Conservation (phyloP, 2,797 vertebrate species). For the Chelon labrosus region DNA sequence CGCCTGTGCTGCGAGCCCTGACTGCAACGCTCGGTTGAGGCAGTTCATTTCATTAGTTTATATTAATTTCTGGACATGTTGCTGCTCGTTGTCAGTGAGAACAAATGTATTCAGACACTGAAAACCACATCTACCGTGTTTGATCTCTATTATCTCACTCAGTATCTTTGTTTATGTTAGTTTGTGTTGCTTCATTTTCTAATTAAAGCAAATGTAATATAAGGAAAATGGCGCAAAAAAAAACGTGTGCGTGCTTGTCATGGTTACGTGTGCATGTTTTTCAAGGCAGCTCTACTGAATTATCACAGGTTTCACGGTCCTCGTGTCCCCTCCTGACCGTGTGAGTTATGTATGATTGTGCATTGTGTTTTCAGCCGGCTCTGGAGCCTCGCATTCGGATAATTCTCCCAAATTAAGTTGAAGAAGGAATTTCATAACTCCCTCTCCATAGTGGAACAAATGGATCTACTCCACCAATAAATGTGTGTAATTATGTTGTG, state of each 20-base stretch:
- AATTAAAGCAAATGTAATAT: background rate
- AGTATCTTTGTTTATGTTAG: background rate
- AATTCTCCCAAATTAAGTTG: slow-evolving; percentile 55
- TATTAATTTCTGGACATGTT: slow-evolving; percentile 30
- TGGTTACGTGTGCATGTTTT: background rate
- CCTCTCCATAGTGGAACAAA: slow-evolving; percentile 55
- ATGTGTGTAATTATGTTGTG: slow-evolving; percentile 69
- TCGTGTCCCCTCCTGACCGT: slow-evolving; percentile 6
- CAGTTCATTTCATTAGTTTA: slow-evolving; percentile 36
- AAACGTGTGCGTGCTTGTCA: background rate
- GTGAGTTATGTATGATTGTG: slow-evolving; percentile 17
- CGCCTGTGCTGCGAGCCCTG: slow-evolving; percentile 65
- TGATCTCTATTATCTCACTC: slow-evolving; percentile 6
- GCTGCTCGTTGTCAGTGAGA: slow-evolving; percentile 37
- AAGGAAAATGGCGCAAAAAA: background rate
- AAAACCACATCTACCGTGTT: slow-evolving; percentile 9
- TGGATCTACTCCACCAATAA: slow-evolving; percentile 64
- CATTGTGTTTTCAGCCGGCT: slow-evolving; percentile 24
- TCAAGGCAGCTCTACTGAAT: background rate
- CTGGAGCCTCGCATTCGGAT: slow-evolving; percentile 34
- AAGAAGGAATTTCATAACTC: slow-evolving; percentile 57
- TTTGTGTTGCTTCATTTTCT: background rate
- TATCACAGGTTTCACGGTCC: background rate
- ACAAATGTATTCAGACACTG: slow-evolving; percentile 23
- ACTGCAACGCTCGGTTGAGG: slow-evolving; percentile 44